Conservation (phyloP, 2,797 vertebrate species). For the Ispidina picta region DNA sequence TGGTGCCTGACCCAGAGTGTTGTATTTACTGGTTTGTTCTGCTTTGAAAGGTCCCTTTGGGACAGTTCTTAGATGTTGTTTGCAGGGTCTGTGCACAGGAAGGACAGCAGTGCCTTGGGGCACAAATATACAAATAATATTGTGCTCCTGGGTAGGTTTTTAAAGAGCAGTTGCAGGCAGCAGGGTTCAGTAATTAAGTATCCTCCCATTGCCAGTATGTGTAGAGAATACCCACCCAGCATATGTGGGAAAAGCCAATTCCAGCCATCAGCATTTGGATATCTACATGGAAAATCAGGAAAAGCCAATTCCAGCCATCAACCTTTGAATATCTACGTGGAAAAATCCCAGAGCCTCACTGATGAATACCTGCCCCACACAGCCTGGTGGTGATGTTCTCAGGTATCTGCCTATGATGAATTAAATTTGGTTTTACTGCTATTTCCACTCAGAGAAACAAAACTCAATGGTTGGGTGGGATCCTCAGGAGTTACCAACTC, state of each 20-base stretch:
- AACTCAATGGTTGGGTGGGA: constrained; percentile 27
- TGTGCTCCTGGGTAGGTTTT: neutral
- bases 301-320: neutral
- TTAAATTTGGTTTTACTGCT: neutral
- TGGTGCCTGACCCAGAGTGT: neutral
- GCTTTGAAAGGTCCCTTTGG: constrained; percentile 25
- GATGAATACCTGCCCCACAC: neutral
- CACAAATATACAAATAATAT: neutral
- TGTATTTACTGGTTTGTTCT: constrained; percentile 34
- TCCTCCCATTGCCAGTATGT: neutral
- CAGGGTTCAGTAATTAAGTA: neutral
- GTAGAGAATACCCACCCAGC: neutral
- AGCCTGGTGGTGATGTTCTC: neutral
- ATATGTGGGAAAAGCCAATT: neutral
- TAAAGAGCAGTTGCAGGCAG: neutral
- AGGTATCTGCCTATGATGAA: neutral
- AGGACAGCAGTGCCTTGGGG: neutral
- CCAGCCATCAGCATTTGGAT: fast-evolving
- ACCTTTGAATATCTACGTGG: fast-evolving
- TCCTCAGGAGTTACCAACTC: constrained; percentile 1
- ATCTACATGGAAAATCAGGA: neutral
- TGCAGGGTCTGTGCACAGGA: neutral
- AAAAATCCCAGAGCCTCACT: neutral
- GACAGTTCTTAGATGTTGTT: constrained; percentile 25
- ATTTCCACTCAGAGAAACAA: constrained; percentile 20